These are phyloP conservation scores for Chionomys nivalis DNA, from an alignment of 2,113 vertebrate species.

Conservation along the genomic window DNA sequence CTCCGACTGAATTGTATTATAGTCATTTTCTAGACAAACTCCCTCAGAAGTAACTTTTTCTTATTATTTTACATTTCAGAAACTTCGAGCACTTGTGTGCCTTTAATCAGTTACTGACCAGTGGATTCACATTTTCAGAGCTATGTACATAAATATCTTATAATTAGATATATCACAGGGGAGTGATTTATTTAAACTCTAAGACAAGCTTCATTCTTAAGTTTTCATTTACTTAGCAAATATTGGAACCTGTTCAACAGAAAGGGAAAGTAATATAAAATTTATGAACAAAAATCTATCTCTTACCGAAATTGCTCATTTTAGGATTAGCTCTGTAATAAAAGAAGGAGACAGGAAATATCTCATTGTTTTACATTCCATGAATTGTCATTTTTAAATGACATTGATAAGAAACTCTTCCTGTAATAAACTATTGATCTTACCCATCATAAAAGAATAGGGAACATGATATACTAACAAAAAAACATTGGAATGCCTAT, in stretches of 20 bases:
- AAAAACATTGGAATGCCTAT: constrained; percentile 33
- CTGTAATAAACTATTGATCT: constrained; percentile 83
- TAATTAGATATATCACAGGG: constrained; percentile 22
- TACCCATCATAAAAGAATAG: constrained; percentile 39
- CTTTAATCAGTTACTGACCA: not conserved
- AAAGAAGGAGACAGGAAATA: constrained; percentile 79
- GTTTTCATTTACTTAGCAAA: constrained; percentile 65
- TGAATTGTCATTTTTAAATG: constrained; percentile 77
- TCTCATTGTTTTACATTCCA: constrained; percentile 45
- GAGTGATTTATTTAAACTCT: constrained; percentile 24
- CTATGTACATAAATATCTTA: constrained; percentile 16
- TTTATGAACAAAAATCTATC: constrained; percentile 50
- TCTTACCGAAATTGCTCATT: constrained; percentile 68
- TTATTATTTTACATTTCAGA: constrained; percentile 39
- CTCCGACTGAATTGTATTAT: not conserved
- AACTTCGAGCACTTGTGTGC: not conserved
- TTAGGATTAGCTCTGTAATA: constrained; percentile 70
- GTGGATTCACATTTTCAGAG: constrained; percentile 13
- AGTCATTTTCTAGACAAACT: constrained; percentile 5
- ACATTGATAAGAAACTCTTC: constrained; percentile 79
- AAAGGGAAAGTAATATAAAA: constrained; percentile 62
- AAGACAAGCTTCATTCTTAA: constrained; percentile 49
- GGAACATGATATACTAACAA: constrained; percentile 69
- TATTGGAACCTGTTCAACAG: constrained; percentile 7
- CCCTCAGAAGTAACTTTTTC: not conserved